These are phyloP conservation scores for Athene cunicularia DNA, from an alignment of 2,113 vertebrate genomes.

Conservation along the genomic window DNA sequence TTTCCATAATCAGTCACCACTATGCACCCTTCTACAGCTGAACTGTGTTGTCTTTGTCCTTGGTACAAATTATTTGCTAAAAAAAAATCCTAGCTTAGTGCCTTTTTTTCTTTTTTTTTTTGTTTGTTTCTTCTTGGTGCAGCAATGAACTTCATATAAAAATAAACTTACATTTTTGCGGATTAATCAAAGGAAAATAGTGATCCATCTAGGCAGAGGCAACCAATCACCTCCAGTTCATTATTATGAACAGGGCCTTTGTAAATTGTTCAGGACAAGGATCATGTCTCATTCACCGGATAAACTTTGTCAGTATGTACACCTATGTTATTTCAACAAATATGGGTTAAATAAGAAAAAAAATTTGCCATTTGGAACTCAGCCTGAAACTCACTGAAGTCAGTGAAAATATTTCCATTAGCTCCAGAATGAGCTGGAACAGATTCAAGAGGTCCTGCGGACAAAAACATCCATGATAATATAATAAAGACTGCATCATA, in stretches of 20 bases:
- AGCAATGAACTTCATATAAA: not conserved
- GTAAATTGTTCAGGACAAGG: not conserved
- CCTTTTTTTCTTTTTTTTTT: not conserved
- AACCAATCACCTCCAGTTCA: not conserved
- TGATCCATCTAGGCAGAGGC: not conserved
- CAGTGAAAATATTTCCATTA: conserved; percentile 40
- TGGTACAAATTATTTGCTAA: not conserved
- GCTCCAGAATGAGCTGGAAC: conserved; percentile 3
- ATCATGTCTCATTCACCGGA: not conserved
- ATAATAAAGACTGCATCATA: not conserved
- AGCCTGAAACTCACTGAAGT: conserved; percentile 21
- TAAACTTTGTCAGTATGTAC: conserved; percentile 38
- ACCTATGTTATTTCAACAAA: conserved; percentile 40
- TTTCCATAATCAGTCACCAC: not conserved
- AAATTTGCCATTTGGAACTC: not conserved
- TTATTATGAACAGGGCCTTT: not conserved
- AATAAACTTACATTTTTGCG: not conserved
- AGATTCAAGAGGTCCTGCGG: conserved; percentile 28
- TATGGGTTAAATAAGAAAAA: conserved; percentile 1
- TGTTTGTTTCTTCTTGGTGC: not conserved
- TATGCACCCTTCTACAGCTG: not conserved
- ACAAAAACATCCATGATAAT: conserved; percentile 12
- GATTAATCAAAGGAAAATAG: not conserved
- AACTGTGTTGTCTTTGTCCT: not conserved
- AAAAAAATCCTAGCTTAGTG: not conserved